Evolutionary conservation across 2,888 invertebrate genomes (phyloP), one percentile per base, ranked within the genome.

Genomic region (Parthenolecanium corni): DNA sequence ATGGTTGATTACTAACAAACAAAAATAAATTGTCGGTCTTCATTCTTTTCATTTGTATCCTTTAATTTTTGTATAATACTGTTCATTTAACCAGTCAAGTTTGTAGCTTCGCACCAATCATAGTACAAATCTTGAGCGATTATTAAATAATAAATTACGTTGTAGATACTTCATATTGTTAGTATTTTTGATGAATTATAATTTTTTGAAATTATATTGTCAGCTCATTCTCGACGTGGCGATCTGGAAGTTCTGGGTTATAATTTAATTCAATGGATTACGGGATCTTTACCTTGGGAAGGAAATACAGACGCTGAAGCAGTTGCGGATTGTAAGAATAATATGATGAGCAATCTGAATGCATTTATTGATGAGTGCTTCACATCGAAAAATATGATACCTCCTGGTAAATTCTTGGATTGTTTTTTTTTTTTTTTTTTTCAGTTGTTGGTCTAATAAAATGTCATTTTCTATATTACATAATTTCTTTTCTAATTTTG

Each of bases 211-310:
- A n/a, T n/a, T n/a, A n/a, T n/a, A n/a, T n/a, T n/a, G n/a, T n/a
- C 64, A 70, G 70, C 69, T 0, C 84, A 85, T 73, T 87, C 88
- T 1, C 78, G 88, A 66, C 80, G 95, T 70, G 93, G 94, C 47
- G 98, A 98, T 73, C 75, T 97, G 61, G 97, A 98, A 77, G 92
- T 93, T 66, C 78, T 98, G 57, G 95, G 89, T 0, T 98, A 90
- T 72, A 97, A 97, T 75, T 77, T 97, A 71, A 76, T 95, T 3
- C 91, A 91, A 73, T 98, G 97, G 97, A 76, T 94, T 51, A 87
- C 89, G 66, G 89, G 91, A 0, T 81, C 78, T 69, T 75, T 96
- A 65, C 95, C 95, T 0, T 96, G 95, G 95, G 86, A 87, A 72
- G 82, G 46, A 3, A 25, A 40, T 42, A 54, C 57, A 0, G 52